These are phyloP conservation scores for Tetragonisca angustula DNA, from an alignment of 2,888 invertebrate species.

Conservation along the genomic window DNA sequence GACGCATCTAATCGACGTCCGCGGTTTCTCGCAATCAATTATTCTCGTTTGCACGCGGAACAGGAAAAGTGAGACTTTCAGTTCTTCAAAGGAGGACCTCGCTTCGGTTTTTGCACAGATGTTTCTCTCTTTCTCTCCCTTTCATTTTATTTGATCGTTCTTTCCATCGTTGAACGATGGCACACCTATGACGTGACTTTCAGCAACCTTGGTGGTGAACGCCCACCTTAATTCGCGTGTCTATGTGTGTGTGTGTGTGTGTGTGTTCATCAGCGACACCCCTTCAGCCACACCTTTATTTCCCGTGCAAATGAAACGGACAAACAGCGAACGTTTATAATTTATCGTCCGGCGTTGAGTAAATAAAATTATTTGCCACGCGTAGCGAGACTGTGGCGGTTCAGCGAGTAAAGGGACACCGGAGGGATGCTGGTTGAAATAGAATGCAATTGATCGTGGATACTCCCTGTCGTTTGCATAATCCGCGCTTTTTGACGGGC, in stretches of 20 bases:
- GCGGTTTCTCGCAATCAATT: constrained; percentile 49
- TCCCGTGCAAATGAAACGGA: constrained; percentile 46
- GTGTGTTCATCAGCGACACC: constrained; percentile 32
- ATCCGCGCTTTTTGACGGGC: not conserved
- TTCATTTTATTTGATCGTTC: constrained; percentile 5
- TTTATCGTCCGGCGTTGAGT: not conserved
- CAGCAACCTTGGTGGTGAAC: constrained; percentile 27
- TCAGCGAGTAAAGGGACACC: not conserved
- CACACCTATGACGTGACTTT: constrained; percentile 54
- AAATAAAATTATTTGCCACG: constrained; percentile 5
- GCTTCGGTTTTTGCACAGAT: not conserved
- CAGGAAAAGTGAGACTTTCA: not conserved
- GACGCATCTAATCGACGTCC: constrained; percentile 17
- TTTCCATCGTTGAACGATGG: constrained; percentile 33
- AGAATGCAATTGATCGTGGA: not conserved
- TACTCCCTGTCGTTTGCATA: not conserved
- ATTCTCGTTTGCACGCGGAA: not conserved
- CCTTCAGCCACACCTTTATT: constrained; percentile 55
- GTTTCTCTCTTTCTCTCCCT: not conserved
- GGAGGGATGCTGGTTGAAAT: not conserved
- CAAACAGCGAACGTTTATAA: constrained; percentile 26
- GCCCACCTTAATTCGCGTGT: constrained; percentile 46
- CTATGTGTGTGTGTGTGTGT: not conserved
- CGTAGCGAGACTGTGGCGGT: not conserved
- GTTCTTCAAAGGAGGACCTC: constrained; percentile 11